These are phyloP conservation scores for Centropyge bicolor DNA, from an alignment of 2,797 vertebrate genomes.

Conservation along the genomic window DNA sequence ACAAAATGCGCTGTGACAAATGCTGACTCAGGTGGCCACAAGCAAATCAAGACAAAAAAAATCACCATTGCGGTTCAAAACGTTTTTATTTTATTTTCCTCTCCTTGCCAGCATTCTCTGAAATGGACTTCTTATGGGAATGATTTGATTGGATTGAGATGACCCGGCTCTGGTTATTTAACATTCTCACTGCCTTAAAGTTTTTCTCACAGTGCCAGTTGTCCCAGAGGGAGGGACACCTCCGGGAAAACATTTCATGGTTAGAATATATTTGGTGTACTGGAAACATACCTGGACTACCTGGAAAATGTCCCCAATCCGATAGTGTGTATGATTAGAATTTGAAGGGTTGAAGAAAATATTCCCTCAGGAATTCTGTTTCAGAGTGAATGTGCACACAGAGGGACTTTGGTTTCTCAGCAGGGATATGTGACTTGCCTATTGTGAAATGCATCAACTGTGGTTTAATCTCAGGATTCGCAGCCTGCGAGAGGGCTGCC, in stretches of 20 bases:
- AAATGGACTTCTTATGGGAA: conserved; percentile 29
- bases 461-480: conserved; percentile 28
- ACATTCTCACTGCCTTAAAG: conserved; percentile 50
- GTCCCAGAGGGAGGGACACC: conserved; percentile 28
- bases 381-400: not conserved
- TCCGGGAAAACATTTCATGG: conserved; percentile 39
- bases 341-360: conserved; percentile 28
- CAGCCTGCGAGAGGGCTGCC: not conserved
- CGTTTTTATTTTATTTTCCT: conserved; percentile 49
- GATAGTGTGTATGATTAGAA: conserved; percentile 44
- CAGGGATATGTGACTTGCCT: conserved; percentile 20
- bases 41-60: conserved; percentile 67
- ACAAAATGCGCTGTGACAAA: conserved; percentile 68
- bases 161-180: conserved; percentile 45
- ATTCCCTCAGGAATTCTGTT: conserved; percentile 13
- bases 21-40: conserved; percentile 71
- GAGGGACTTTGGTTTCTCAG: conserved; percentile 2
- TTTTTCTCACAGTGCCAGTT: conserved; percentile 29
- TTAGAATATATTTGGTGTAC: conserved; percentile 21
- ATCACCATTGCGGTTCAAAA: conserved; percentile 56
- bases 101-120: conserved; percentile 25
- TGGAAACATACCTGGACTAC: conserved; percentile 1
- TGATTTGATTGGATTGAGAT: conserved; percentile 54
- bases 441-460: conserved; percentile 31
- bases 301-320: conserved; percentile 42